Evolutionary conservation across 2,113 vertebrate genomes (phyloP), one percentile per base, ranked within the genome.

Genomic region (Parotia lawesii): DNA sequence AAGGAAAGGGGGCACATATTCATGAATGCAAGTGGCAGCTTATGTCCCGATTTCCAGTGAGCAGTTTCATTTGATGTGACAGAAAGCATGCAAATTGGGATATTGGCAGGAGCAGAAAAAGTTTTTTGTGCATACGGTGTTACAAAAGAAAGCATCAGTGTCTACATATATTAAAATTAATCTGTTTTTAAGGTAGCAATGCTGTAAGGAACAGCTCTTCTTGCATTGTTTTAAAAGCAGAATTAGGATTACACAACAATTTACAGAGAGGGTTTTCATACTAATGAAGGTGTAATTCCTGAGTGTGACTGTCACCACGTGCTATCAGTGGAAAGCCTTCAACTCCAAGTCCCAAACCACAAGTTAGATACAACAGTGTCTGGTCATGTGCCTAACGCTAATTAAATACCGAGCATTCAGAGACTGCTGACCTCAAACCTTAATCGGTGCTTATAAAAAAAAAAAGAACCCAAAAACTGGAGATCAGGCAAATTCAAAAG

Each of bases 31-130:
- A 80, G 78, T 64, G 48, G 85, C 28, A 94, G 82, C 85, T 91
- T 91, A 42, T 83, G 82, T 78, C 90, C 94, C 85, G 56, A 48
- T 95, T 94, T 91, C 87, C 91, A 85, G 21, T 73, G 89, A 92
- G 53, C 76, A 87, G 33, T 72, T 89, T 71, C 84, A 91, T 90
- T 93, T 77, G 91, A 93, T 82, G 86, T 92, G 92, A 91, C 90
- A 93, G 82, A 66, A 88, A 93, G 70, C 85, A 92, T 93, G 92
- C 57, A 95, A 94, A 95, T 76, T 85, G 88, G 82, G 64, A 92
- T 87, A 95, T 37, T 90, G 90, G 83, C 83, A 79, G 87, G 72
- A 90, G 62, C 61, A 58, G 85, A n/a, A 89, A 81, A 93, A 91
- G 58, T 60, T 74, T 77, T 67, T 45, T 81, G 69, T 86, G 86